A percentile compares a stretch with the other conserved stretches of the same genome.
phyloP scores from a whole-genome alignment of 2,888 invertebrate genomes.

The Chouioia cunea region DNA sequence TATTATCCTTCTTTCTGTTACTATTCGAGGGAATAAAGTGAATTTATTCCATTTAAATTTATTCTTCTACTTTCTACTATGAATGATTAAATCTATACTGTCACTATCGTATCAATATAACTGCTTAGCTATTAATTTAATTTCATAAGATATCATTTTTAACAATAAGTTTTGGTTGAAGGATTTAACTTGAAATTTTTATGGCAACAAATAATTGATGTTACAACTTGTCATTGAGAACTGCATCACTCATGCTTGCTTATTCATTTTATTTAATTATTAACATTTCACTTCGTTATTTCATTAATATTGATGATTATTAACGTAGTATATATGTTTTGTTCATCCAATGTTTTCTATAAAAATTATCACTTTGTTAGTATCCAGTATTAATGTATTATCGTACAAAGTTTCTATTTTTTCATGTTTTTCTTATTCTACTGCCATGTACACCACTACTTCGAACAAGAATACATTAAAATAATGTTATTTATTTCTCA shows the following conservation, averaged over 20 bases:
- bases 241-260: constrained; percentile 27
- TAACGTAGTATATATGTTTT: constrained; percentile 7
- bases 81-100: constrained; percentile 59
- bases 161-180: constrained; percentile 2
- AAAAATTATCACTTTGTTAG: too few species aligned
- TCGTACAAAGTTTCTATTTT: too few species aligned
- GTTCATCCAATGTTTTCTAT: too few species aligned
- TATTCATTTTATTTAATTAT: constrained; percentile 8
- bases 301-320: constrained; percentile 1
- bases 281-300: constrained; percentile 7
- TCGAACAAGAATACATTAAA: too few species aligned
- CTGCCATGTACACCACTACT: too few species aligned
- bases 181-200: constrained; percentile 1
- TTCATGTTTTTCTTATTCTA: too few species aligned
- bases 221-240: constrained; percentile 31
- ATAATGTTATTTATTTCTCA: too few species aligned
- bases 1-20: constrained; percentile 58
- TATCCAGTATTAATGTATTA: too few species aligned
- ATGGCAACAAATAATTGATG: too few species aligned
- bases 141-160: neutral
- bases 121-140: constrained; percentile 25
- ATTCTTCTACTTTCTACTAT: constrained; percentile 57
- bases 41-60: constrained; percentile 59
- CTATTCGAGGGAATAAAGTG: constrained; percentile 66
- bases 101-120: constrained; percentile 62